Conservation (phyloP, 2,797 vertebrate genomes). For the Micropoecilia bifurca region DNA sequence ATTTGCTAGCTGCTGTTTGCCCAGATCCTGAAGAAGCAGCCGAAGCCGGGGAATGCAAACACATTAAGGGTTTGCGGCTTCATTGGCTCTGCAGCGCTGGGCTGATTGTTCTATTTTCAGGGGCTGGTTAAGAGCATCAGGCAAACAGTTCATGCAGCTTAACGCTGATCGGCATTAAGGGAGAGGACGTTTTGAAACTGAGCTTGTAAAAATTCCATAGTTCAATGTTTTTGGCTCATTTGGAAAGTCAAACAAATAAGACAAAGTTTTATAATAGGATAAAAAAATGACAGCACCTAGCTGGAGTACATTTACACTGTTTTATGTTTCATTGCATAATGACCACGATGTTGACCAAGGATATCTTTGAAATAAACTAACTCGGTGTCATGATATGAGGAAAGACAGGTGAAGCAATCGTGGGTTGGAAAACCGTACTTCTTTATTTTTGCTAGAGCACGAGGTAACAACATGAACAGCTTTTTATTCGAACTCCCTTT, state of each 20-base stretch:
- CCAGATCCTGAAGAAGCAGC: slow-evolving; percentile 17
- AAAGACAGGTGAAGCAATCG: too few relatives aligned
- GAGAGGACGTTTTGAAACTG: neutral
- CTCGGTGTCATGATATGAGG: too few relatives aligned
- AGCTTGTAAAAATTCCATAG: neutral
- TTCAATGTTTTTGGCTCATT: neutral
- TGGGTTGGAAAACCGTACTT: too few relatives aligned
- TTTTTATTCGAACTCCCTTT: too few relatives aligned
- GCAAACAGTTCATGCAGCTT: neutral
- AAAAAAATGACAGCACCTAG: neutral
- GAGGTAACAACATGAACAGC: too few relatives aligned
- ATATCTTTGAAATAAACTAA: neutral
- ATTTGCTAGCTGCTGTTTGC: slow-evolving; percentile 33
- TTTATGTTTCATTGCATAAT: neutral
- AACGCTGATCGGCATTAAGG: neutral
- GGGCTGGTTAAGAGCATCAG: neutral
- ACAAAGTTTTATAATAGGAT: neutral
- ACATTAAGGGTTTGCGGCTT: neutral
- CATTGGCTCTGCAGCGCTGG: slow-evolving; percentile 15
- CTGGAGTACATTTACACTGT: neutral
- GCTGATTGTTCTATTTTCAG: neutral
- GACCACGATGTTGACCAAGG: neutral
- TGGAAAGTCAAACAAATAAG: neutral
- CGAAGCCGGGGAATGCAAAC: slow-evolving; percentile 18
- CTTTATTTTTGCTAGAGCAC: too few relatives aligned